Percentiles rank a stretch among this genome's conserved stretches.
These are phyloP conservation scores for Linhomoeus sp. DNA, from an alignment of 2,888 invertebrate species.

Conservation along the genomic window DNA sequence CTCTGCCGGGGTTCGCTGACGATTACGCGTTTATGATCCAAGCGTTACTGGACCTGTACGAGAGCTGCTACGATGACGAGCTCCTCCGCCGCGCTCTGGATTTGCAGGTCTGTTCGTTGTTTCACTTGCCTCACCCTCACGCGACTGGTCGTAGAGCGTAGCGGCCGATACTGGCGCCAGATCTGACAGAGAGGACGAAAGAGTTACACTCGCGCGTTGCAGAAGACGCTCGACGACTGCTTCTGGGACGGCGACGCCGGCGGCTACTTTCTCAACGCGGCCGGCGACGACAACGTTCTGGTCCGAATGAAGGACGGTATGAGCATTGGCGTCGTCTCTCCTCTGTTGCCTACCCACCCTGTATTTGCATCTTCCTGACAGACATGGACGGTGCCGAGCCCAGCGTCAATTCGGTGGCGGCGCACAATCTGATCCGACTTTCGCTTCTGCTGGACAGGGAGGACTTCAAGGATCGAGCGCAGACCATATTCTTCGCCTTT, in stretches of 20 bases:
- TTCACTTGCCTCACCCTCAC: too few species aligned
- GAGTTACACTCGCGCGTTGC: conserved; percentile 36
- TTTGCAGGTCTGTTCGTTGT: too few species aligned
- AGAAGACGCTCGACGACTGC: conserved; percentile 49
- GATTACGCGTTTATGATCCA: conserved; percentile 75
- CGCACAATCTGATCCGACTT: conserved; percentile 55
- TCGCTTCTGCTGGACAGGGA: conserved; percentile 43
- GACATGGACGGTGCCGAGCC: conserved; percentile 89
- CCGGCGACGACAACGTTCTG: conserved; percentile 47
- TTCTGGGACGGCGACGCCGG: conserved; percentile 55
- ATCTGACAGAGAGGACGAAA: conserved; percentile 56
- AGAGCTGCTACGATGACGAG: conserved; percentile 47
- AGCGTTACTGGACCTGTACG: conserved; percentile 62
- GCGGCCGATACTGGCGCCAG: conserved; percentile 47
- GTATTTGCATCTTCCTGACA: too few species aligned
- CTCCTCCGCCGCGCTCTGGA: conserved; percentile 35
- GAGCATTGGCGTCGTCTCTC: too few species aligned
- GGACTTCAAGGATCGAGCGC: conserved; percentile 31
- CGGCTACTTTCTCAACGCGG: conserved; percentile 42
- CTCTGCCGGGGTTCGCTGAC: conserved; percentile 62
- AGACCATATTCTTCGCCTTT: conserved; percentile 34
- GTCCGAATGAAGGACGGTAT: conserved; percentile 58
- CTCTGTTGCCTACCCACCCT: too few species aligned
- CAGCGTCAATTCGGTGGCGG: conserved; percentile 68
- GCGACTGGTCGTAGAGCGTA: conserved; percentile 41